Evolutionary conservation across 2,797 vertebrate genomes (phyloP).

Genomic region (Cebuella pygmaea): DNA sequence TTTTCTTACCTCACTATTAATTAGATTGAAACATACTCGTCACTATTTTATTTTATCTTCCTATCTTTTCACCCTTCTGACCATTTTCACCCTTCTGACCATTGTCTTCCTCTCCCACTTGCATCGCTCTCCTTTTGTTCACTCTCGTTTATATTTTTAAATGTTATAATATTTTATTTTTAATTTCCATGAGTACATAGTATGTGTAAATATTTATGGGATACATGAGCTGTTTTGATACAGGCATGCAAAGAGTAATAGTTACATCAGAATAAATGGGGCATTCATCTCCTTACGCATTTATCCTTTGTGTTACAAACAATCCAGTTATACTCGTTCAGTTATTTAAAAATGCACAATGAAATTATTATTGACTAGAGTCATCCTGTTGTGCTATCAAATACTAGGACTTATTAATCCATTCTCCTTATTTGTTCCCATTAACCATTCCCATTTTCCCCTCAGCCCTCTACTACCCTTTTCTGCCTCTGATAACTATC

Average conservation of each 20-base stretch:
- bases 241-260: neutral
- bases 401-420: neutral
- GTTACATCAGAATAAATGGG: neutral
- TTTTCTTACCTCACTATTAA: neutral
- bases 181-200: neutral
- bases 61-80: neutral
- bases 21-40: neutral
- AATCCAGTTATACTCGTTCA: neutral
- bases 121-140: neutral
- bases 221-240: neutral
- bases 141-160: neutral
- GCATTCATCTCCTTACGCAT: neutral
- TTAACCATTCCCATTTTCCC: neutral
- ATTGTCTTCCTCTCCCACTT: neutral
- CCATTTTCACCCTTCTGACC: neutral
- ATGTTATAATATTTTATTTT: neutral
- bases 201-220: neutral
- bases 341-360: neutral
- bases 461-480: neutral
- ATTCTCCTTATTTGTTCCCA: neutral
- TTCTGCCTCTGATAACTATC: neutral
- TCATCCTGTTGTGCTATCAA: neutral
- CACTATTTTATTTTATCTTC: neutral
- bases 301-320: neutral
- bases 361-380: neutral